Evolutionary conservation across 2,113 vertebrate genomes (phyloP).

Genomic region (Calidris pygmaea): DNA sequence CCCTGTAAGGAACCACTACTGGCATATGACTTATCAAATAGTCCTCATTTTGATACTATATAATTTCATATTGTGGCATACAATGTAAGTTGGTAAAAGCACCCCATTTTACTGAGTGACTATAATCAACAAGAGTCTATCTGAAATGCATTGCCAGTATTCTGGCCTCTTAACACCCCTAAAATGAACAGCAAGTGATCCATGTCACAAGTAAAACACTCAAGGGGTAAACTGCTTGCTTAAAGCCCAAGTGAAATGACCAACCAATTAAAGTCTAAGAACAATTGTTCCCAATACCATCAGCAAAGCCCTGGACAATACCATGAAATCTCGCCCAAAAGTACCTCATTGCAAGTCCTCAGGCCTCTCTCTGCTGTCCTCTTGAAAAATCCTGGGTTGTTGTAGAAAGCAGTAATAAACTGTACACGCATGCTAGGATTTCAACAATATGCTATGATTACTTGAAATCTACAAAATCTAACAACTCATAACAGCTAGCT

Average conservation of each 20-base stretch:
- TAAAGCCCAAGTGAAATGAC: neutral
- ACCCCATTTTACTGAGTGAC: neutral
- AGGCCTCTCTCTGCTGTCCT: neutral
- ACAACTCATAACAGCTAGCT: neutral
- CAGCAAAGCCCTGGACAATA: neutral
- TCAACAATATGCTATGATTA: neutral
- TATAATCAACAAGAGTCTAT: neutral
- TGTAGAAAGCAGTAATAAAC: neutral
- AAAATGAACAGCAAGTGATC: neutral
- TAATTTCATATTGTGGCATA: neutral
- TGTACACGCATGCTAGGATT: neutral
- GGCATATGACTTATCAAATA: neutral
- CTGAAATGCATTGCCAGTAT: neutral
- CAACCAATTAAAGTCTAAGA: neutral
- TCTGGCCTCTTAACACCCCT: neutral
- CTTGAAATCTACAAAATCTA: neutral
- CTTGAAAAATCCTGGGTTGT: neutral
- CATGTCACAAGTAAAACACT: neutral
- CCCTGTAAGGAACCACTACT: neutral
- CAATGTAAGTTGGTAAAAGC: neutral
- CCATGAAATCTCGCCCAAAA: neutral
- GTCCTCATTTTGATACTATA: neutral
- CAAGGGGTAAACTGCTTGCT: neutral
- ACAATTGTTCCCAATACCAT: neutral
- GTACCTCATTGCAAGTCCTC: neutral